Evolutionary conservation across 2,797 vertebrate species (phyloP), one percentile per base, ranked within the genome.

Genomic region (Harpagifer antarcticus): DNA sequence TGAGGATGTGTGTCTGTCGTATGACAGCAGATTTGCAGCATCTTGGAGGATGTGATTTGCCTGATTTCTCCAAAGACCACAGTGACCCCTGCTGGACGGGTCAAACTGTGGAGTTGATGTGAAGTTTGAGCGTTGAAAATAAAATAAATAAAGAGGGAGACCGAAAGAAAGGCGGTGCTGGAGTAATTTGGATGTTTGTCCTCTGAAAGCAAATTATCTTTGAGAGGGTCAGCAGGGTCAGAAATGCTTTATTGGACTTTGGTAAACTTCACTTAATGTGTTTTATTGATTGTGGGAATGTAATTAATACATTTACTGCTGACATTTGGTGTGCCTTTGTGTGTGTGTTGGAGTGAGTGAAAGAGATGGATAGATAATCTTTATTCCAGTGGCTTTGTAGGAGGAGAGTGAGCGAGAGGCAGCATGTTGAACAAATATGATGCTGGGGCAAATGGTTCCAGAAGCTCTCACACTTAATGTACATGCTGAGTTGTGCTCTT

Each of bases 11-110:
- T 57, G 55, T 60, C 42, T 80, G 62, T 59, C 33, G 16, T 60
- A 10, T 73, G 63, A 19, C 37, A 45, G 62, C 33, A 74, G 20
- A 67, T 37, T 57, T 69, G 63, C 62, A 74, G 72, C 72, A 75
- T 59, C 44, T 57, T 50, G 27, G 65, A 80, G 42, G 10, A 52
- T 63, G 60, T 44, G 68, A 62, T 80, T 69, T 66, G 68, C 70
- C 72, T 76, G 81, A 78, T 66, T 72, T 92, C 70, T 87, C 48
- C 68, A 90, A 92, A 89, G 88, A 86, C 90, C 91, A 94, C 91
- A 95, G 93, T 95, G 94, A 94, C 94, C 90, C 93, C 95, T 95
- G 86, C 91, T 94, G 94, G 93, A 89, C 15, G 53, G 92, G 92
- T 90, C 88, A 84, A 84, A 78, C 50, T 66, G 66, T 54, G 56